Evolutionary conservation across 1,140 invertebrate genomes (phyloP).

Genomic region (Saccostrea glomerata): DNA sequence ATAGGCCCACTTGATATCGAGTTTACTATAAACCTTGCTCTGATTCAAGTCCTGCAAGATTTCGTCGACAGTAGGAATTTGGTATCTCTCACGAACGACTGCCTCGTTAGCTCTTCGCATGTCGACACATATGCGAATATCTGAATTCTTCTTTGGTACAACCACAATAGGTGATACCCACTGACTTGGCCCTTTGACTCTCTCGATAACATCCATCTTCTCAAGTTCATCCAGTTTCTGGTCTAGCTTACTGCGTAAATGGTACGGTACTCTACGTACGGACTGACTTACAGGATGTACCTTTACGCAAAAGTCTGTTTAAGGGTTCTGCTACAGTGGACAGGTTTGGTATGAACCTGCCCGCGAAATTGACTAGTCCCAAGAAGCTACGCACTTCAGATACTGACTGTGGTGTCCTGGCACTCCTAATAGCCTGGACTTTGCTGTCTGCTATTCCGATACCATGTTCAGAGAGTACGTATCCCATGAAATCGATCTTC

Average conservation of each 20-base stretch:
- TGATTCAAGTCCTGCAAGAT: constrained; percentile 66
- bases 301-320: not conserved
- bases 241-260: constrained; percentile 49
- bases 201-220: constrained; percentile 69
- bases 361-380: constrained; percentile 45
- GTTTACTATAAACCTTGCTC: constrained; percentile 66
- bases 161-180: constrained; percentile 70
- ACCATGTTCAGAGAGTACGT: constrained; percentile 50
- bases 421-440: constrained; percentile 45
- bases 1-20: constrained; percentile 60
- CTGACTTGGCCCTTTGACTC: constrained; percentile 58
- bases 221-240: constrained; percentile 59
- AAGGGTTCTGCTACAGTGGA: constrained; percentile 18
- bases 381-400: constrained; percentile 42
- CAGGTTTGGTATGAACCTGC: constrained; percentile 49
- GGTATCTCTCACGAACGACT: no score
- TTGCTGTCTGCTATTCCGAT: constrained; percentile 33
- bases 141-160: constrained; percentile 63
- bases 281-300: constrained; percentile 54
- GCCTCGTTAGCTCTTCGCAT: constrained; percentile 68
- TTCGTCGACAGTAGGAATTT: no score
- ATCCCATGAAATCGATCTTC: constrained; percentile 46
- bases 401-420: not conserved
- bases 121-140: constrained; percentile 71
- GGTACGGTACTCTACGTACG: constrained; percentile 60